Evolutionary conservation across 2,797 vertebrate genomes (phyloP).

Genomic region (Hylomyscus alleni): DNA sequence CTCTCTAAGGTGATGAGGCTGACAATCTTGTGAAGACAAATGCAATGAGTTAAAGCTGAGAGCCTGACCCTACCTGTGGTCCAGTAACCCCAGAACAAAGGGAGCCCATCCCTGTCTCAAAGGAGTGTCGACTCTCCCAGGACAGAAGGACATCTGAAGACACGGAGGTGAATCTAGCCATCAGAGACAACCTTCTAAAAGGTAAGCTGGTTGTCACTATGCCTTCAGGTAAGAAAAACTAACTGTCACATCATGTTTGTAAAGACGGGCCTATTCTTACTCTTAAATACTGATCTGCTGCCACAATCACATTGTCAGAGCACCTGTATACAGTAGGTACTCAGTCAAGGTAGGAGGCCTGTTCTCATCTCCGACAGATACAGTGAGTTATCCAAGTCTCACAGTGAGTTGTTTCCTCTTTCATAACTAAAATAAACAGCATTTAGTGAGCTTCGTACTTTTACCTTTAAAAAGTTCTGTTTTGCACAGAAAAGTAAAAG

Average conservation of each 20-base stretch:
- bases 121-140: neutral
- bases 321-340: too few relatives aligned
- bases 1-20: neutral
- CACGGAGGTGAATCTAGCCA: neutral
- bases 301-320: neutral
- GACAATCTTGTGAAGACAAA: neutral
- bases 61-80: neutral
- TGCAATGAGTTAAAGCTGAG: neutral
- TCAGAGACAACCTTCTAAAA: neutral
- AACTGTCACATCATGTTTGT: neutral
- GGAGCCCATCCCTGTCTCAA: neutral
- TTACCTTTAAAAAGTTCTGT: neutral
- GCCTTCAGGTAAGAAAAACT: neutral
- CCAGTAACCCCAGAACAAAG: neutral
- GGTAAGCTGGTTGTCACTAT: neutral
- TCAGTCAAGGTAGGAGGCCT: neutral
- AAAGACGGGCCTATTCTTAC: neutral
- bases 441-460: neutral
- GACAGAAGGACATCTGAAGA: neutral
- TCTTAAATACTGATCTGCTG: neutral
- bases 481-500: constrained; percentile 16
- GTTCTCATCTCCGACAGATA: neutral
- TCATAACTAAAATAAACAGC: neutral
- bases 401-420: neutral
- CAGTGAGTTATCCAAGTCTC: neutral